Percentiles rank a stretch among this genome's conserved stretches.
phyloP scores from a whole-genome alignment of 2,888 invertebrate species.

The Drosophila tripunctata region DNA sequence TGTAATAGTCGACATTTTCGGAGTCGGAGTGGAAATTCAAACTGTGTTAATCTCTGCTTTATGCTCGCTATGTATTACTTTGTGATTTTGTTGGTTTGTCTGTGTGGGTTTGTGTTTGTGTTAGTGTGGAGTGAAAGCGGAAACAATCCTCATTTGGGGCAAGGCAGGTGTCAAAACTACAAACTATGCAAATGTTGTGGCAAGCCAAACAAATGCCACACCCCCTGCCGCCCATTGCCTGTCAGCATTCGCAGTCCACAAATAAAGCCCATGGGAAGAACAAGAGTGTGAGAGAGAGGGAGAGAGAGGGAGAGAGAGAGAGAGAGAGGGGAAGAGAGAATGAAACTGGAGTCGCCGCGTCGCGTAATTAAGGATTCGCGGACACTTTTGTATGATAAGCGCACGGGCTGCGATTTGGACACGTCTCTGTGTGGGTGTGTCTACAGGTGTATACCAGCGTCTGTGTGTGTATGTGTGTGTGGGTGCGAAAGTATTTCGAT shows the following conservation, averaged over 20 bases:
- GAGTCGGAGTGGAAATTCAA: neutral
- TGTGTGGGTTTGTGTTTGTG: too few species aligned
- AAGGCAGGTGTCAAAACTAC: conserved; percentile 23
- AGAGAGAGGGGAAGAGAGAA: neutral
- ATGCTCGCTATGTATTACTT: conserved; percentile 7
- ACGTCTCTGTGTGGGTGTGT: conserved; percentile 43
- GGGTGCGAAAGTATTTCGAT: conserved; percentile 19
- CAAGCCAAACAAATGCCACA: conserved; percentile 30
- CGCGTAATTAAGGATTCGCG: conserved; percentile 61
- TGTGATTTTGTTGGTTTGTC: conserved; percentile 7
- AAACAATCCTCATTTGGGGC: conserved; percentile 14
- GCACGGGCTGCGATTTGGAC: conserved; percentile 51
- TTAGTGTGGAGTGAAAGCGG: neutral
- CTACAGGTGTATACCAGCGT: conserved; percentile 2
- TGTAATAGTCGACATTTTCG: neutral
- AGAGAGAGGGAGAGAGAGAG: neutral
- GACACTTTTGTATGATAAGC: conserved; percentile 55
- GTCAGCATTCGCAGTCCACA: neutral
- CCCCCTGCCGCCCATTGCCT: neutral
- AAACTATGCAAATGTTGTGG: conserved; percentile 56
- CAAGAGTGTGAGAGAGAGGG: too few species aligned
- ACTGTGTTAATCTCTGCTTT: conserved; percentile 14
- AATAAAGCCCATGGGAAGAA: too few species aligned
- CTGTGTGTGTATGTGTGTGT: conserved; percentile 6
- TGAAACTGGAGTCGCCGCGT: conserved; percentile 20